Conservation (phyloP, 1,140 invertebrate genomes). For the Bombus confusus region DNA sequence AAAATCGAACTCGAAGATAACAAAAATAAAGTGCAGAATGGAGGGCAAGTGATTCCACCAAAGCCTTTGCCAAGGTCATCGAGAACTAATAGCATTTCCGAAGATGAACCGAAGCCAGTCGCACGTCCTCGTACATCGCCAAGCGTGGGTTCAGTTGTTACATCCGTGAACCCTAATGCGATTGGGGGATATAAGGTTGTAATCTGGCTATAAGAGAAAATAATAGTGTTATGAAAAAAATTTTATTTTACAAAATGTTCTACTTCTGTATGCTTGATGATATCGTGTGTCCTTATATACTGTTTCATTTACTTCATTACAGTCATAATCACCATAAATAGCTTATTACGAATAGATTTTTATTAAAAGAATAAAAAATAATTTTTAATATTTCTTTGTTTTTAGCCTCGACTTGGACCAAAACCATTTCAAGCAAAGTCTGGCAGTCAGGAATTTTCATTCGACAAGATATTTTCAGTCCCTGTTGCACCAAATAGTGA, state of each 20-base stretch:
- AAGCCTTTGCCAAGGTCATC: slow-evolving; percentile 89
- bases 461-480: slow-evolving; percentile 91
- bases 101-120: slow-evolving; percentile 87
- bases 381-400: slow-evolving; percentile 51
- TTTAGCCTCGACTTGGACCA: slow-evolving; percentile 90
- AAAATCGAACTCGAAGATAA: slow-evolving; percentile 75
- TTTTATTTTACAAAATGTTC: slow-evolving; percentile 33
- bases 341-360: background rate
- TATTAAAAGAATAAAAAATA: background rate
- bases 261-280: slow-evolving; percentile 57
- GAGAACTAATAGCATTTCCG: slow-evolving; percentile 85
- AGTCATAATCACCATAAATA: slow-evolving; percentile 38
- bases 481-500: slow-evolving; percentile 86
- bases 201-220: slow-evolving; percentile 50
- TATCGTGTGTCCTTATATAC: slow-evolving; percentile 48
- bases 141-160: slow-evolving; percentile 80
- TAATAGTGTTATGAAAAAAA: slow-evolving; percentile 37
- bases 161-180: slow-evolving; percentile 83
- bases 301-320: slow-evolving; percentile 43
- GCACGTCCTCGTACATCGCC: slow-evolving; percentile 88
- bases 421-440: slow-evolving; percentile 91
- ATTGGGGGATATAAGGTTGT: slow-evolving; percentile 88
- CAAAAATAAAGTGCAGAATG: slow-evolving; percentile 77
- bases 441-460: slow-evolving; percentile 87
- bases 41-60: slow-evolving; percentile 83